Evolutionary conservation across 2,888 invertebrate genomes (phyloP), one percentile per base, ranked within the genome.

Genomic region (Diadegma fenestrale): DNA sequence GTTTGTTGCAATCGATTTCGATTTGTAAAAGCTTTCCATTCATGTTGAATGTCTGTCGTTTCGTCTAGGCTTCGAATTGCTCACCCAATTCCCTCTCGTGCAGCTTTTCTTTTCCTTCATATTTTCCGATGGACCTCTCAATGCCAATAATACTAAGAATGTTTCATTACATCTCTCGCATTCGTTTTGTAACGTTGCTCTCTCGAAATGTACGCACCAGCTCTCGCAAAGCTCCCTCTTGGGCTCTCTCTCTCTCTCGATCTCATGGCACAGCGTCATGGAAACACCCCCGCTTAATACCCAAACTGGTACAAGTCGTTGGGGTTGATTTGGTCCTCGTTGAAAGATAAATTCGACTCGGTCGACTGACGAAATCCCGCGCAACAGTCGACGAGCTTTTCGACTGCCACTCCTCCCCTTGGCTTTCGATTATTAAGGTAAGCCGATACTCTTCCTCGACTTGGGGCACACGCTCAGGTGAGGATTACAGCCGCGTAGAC

Each of bases 351-450:
- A 89, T 87, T 90, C 88, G 84, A 78, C 72, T 88, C 87, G 87
- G 64, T 81, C 45, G 86, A 79, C 83, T 83, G 64, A 80, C 84
- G 80, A 85, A 85, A 76, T 77, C 77, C 54, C n/a, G 71, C 33
- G 80, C 58, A 85, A 82, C 88, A 87, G 86, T 90, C 82, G 73
- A 77, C 41, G 73, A 68, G 77, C 76, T 72, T 83, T 68, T 72
- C 84, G 68, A 45, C 76, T 41, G 19, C 45, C 22, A 19, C 75
- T 51, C 26, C 19, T 75, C 78, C 68, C 64, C 41, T 33, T 26
- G 88, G 89, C 89, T 88, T 88, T 86, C 91, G 89, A 89, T 93
- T 93, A 93, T 93, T 92, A 93, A 93, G 93, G 93, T 93, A 93
- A 93, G 93, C 93, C 92, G 93, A 93, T 93, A 92, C 91, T 87